phyloP scores from a whole-genome alignment of 2,888 invertebrate species.

The Beris morrisii region DNA sequence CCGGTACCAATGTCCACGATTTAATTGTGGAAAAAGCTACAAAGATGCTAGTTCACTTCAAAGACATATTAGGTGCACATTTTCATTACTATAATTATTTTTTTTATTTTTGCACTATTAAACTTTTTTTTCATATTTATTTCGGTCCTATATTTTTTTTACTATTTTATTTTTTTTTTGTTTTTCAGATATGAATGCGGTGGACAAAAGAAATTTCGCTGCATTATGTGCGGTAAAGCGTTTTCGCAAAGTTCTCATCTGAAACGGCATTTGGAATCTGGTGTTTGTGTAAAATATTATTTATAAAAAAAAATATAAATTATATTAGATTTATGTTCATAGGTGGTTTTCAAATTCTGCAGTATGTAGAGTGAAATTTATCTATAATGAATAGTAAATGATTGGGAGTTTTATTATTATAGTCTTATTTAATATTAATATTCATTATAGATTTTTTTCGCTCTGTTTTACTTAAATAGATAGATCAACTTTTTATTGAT shows the following conservation, averaged over 20 bases:
- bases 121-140: conserved; percentile 17
- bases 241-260: conserved; percentile 72
- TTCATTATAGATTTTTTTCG: too few species aligned
- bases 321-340: conserved; percentile 35
- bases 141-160: background rate
- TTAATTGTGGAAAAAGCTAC: conserved; percentile 57
- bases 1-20: conserved; percentile 56
- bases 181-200: conserved; percentile 68
- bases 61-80: conserved; percentile 56
- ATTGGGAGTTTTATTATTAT: too few species aligned
- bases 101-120: conserved; percentile 27
- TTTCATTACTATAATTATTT: conserved; percentile 37
- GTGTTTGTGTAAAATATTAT: conserved; percentile 58
- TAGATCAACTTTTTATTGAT: too few species aligned
- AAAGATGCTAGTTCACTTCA: conserved; percentile 58
- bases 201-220: conserved; percentile 67
- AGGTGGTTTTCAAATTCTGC: conserved; percentile 29
- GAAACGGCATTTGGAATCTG: conserved; percentile 60
- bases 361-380: conserved; percentile 3
- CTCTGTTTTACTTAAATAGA: too few species aligned
- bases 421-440: too few species aligned
- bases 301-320: conserved; percentile 52
- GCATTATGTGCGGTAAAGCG: conserved; percentile 65
- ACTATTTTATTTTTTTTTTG: background rate
- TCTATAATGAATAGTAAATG: too few species aligned